Base-by-base conservation (phyloP, 2,113 vertebrate genomes). In the Clupea harengus region DNA sequence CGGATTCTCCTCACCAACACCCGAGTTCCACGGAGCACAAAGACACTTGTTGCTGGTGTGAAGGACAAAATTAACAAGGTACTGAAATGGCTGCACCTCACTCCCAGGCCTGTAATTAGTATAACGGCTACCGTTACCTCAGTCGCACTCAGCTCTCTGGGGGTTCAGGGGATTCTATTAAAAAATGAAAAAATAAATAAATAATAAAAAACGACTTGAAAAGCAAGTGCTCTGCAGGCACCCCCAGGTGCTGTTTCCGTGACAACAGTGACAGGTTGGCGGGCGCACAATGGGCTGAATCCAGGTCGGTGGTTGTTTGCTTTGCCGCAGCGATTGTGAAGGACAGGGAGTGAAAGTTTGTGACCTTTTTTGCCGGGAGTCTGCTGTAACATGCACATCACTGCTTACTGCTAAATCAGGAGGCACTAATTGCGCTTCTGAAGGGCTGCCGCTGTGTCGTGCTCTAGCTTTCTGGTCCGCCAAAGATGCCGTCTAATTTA, bases 1-100 rank as follows among this genome's bases (percentile, higher is more conserved):
- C 95, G 95, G 92, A 98, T 99, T 93, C 93, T 99, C 89, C 95
- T 99, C 91, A 99, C 97, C 86, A 97, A 99, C 92, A 99, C 97
- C 1, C 96, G 95, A 90, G 96, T 99, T 82, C 96, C 97, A 45
- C 97, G 97, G 46, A 99, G 97, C 93, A 99, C 98, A 90, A 99
- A 98, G 93, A 89, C 95, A 45, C 95, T 99, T 44, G 97, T 99
- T 90, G 96, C 96, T 18, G 82, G 92, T 17, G 97, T 98, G 92
- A 97, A 95, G 92, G 97, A 95, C 92, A 97, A 95, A 94, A 94
- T 99, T 85, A 93, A 95, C 86, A 99, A 99, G 98, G 98, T 99
- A 89, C 93, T 90, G 64, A 92, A 93, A 92, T 88, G 89, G 75
- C 89, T 92, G 83, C 84, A 87, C 90, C 91, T 88, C 88, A 89